phyloP scores from a whole-genome alignment of 1,140 invertebrate genomes.

The Drosophila arizonae region DNA sequence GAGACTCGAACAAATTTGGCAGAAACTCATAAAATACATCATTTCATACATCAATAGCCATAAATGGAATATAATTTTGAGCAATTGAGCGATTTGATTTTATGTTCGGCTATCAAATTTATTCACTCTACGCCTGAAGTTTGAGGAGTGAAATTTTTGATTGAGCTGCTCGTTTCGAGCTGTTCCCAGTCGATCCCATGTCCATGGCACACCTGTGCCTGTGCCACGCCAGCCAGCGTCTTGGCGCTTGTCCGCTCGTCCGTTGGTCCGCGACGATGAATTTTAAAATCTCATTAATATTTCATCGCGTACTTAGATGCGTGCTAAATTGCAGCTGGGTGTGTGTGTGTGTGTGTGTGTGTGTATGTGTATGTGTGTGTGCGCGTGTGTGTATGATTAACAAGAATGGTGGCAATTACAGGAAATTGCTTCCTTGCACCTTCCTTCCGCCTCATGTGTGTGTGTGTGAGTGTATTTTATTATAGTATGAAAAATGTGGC shows the following conservation, averaged over 20 bases:
- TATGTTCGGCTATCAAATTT: constrained; percentile 40
- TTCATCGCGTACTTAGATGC: constrained; percentile 74
- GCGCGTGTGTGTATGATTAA: constrained; percentile 64
- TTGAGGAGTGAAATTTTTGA: constrained; percentile 25
- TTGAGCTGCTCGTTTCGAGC: constrained; percentile 7
- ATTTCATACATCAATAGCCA: background rate
- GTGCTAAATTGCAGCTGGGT: constrained; percentile 52
- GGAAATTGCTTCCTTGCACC: constrained; percentile 82
- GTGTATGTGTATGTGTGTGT: constrained; percentile 38
- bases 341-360: constrained; percentile 18
- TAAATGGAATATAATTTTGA: constrained; percentile 34
- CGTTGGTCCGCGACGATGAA: constrained; percentile 25
- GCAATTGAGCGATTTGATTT: constrained; percentile 22
- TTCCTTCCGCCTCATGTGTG: constrained; percentile 50
- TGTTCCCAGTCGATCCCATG: constrained; percentile 16
- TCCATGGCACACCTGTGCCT: constrained; percentile 21
- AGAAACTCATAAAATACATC: background rate
- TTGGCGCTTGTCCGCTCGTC: constrained; percentile 15
- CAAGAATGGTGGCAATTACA: constrained; percentile 81
- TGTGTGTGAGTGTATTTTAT: constrained; percentile 11
- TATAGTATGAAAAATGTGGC: constrained; percentile 66
- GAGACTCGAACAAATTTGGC: no score
- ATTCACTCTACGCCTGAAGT: constrained; percentile 34
- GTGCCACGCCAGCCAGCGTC: background rate
- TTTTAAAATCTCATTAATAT: constrained; percentile 75